phyloP scores from a whole-genome alignment of 2,113 vertebrate species.

The Beaufortia kweichowensis region DNA sequence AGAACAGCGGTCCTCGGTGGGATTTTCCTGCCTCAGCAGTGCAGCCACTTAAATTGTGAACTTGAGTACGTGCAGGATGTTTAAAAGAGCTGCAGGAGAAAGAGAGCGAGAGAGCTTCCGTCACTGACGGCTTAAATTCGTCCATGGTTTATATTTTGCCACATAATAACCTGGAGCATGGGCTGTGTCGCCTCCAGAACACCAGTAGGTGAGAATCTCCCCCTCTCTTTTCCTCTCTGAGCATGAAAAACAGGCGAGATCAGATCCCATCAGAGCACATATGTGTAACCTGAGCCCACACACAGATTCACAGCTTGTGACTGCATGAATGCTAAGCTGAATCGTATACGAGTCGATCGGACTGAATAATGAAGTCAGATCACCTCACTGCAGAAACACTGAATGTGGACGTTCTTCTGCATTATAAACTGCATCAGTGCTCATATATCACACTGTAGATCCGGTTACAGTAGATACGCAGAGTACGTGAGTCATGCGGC shows the following conservation, averaged over 20 bases:
- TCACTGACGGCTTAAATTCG: not conserved
- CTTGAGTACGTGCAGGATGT: conserved; percentile 30
- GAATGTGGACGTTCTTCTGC: conserved; percentile 4
- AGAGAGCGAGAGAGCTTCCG: conserved; percentile 46
- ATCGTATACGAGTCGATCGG: not conserved
- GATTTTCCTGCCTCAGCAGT: not conserved
- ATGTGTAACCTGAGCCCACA: conserved; percentile 20
- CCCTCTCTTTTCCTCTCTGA: conserved; percentile 48
- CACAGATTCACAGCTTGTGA: not conserved
- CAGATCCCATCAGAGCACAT: not conserved
- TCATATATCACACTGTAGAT: not conserved
- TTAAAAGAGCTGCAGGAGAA: conserved; percentile 37
- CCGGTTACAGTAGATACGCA: not conserved
- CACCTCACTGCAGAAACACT: not conserved
- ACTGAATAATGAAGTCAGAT: not conserved
- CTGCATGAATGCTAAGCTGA: not conserved
- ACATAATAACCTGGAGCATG: conserved; percentile 67
- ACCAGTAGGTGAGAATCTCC: conserved; percentile 82
- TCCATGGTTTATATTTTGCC: not conserved
- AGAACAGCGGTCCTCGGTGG: too few species aligned
- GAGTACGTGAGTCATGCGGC: not conserved
- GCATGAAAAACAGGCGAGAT: conserved; percentile 58
- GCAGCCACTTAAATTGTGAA: not conserved
- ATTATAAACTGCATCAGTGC: not conserved
- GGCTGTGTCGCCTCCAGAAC: conserved; percentile 86